Evolutionary conservation across 2,888 invertebrate species (phyloP).

Genomic region (Ceramica pisi): DNA sequence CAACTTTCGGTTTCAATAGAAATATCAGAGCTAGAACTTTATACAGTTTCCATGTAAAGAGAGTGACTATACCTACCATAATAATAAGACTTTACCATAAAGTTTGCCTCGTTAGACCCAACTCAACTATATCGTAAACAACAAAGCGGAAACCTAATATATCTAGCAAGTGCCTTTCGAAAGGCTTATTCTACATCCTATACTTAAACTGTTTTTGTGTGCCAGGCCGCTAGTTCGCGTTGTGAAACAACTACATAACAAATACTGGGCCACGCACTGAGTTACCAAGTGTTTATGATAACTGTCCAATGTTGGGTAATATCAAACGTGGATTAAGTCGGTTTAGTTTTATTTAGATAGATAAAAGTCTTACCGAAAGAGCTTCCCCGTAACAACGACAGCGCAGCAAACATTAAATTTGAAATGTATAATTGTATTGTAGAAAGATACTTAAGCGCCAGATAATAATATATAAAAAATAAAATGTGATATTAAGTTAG

Average conservation of each 20-base stretch:
- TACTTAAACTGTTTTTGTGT: slow-evolving; percentile 53
- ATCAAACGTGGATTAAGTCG: slow-evolving; percentile 1
- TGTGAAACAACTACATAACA: slow-evolving; percentile 58
- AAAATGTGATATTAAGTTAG: too few species aligned
- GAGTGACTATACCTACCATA: neutral
- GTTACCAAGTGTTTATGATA: slow-evolving; percentile 52
- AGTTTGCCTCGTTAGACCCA: slow-evolving; percentile 1
- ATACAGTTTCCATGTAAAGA: neutral
- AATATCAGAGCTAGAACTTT: neutral
- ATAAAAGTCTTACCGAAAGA: neutral
- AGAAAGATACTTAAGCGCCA: too few species aligned
- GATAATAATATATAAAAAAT: too few species aligned
- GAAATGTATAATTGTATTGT: too few species aligned
- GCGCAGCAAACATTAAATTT: too few species aligned
- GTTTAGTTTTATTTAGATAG: slow-evolving; percentile 2
- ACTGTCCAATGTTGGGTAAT: slow-evolving; percentile 42
- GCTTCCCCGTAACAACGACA: too few species aligned
- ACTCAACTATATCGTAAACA: slow-evolving; percentile 21
- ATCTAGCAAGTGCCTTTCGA: slow-evolving; percentile 36
- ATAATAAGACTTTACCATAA: neutral
- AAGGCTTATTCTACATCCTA: slow-evolving; percentile 47
- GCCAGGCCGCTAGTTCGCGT: slow-evolving; percentile 35
- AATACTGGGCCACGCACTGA: slow-evolving; percentile 48
- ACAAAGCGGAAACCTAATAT: slow-evolving; percentile 38
- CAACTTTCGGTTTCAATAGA: too few species aligned